Evolutionary conservation across 2,113 vertebrate genomes (phyloP).

Genomic region (Panthera uncia): DNA sequence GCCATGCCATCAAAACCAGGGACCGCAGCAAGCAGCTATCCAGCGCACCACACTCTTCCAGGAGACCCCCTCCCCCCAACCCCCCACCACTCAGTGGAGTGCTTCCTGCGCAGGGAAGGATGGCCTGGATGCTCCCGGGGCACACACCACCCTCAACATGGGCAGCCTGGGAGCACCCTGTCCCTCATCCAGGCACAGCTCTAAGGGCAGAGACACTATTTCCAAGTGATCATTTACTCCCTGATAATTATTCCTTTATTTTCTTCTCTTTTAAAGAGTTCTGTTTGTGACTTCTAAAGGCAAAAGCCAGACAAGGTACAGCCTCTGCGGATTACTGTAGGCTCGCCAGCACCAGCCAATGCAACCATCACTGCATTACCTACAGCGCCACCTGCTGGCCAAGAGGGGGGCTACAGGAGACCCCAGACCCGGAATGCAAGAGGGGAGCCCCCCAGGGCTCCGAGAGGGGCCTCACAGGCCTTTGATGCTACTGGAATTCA

Average conservation of each 20-base stretch:
- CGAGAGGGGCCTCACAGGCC: background rate
- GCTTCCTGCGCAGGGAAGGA: background rate
- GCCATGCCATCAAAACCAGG: background rate
- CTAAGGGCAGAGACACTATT: background rate
- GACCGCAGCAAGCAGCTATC: background rate
- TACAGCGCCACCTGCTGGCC: slow-evolving; percentile 51
- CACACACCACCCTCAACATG: fast-evolving
- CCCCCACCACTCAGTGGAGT: background rate
- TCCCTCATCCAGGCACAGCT: background rate
- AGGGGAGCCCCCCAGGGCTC: background rate
- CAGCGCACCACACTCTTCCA: background rate
- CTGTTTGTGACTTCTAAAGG: background rate
- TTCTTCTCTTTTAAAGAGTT: slow-evolving; percentile 2
- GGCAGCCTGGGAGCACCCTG: background rate
- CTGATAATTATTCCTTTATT: background rate
- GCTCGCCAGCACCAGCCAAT: background rate
- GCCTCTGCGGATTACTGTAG: background rate
- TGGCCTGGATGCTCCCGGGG: background rate
- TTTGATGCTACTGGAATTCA: background rate
- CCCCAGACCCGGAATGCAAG: background rate
- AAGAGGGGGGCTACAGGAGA: background rate
- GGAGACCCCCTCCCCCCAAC: background rate
- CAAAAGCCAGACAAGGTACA: background rate
- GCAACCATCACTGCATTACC: background rate
- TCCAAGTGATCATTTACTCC: background rate